These are phyloP conservation scores for Homalodisca vitripennis DNA, from an alignment of 1,140 invertebrate genomes.

Conservation along the genomic window DNA sequence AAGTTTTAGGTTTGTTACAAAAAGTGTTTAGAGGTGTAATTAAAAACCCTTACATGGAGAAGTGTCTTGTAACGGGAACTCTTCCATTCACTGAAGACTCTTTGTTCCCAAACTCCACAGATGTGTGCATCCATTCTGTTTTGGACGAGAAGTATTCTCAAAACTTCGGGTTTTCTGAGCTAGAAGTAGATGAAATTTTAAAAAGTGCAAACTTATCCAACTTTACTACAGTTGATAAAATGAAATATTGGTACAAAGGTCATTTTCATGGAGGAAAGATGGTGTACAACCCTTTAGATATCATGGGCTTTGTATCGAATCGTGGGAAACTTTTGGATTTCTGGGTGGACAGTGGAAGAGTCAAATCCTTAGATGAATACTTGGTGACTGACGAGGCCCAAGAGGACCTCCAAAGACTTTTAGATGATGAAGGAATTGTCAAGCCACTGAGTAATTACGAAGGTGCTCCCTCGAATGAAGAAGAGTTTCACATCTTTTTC, in stretches of 20 bases:
- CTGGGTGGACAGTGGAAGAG: constrained; percentile 14
- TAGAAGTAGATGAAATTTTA: constrained; percentile 14
- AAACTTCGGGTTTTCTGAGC: constrained; percentile 7
- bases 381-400: not conserved
- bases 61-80: not conserved
- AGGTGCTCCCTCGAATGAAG: too few species aligned
- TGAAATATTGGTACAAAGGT: not conserved
- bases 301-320: constrained; percentile 9
- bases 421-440: not conserved
- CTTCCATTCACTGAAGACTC: not conserved
- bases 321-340: not conserved
- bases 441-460: not conserved
- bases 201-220: not conserved
- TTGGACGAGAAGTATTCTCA: not conserved
- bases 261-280: not conserved
- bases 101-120: constrained; percentile 2
- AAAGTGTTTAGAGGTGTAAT: not conserved
- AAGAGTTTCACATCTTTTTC: not conserved
- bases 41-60: not conserved
- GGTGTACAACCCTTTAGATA: constrained; percentile 1
- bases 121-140: not conserved
- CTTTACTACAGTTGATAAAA: not conserved
- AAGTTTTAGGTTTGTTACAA: not conserved
- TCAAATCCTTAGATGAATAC: not conserved
- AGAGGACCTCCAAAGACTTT: not conserved